A percentile compares a stretch with the other conserved stretches of the same genome.
Evolutionary conservation across 2,797 vertebrate genomes (phyloP).

Genomic region (Sebastes trivittatus): DNA sequence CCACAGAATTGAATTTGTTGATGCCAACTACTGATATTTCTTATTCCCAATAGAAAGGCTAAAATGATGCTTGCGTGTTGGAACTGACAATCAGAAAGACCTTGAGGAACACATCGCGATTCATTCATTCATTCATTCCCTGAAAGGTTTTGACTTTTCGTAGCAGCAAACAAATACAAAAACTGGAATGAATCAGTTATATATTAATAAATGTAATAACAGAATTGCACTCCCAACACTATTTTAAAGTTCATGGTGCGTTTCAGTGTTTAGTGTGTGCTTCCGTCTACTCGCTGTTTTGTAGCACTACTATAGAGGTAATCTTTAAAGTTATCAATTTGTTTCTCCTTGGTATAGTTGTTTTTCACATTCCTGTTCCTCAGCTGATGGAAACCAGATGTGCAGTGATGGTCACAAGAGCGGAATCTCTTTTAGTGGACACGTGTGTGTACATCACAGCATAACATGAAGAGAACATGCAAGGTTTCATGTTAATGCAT

Average conservation of each 20-base stretch:
- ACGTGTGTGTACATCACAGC: too few relatives aligned
- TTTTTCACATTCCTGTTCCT: too few relatives aligned
- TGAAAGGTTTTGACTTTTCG: conserved; percentile 8
- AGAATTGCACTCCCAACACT: background rate
- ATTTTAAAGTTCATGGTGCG: background rate
- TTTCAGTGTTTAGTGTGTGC: background rate
- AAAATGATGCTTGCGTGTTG: background rate
- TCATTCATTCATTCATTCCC: background rate
- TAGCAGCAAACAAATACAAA: background rate
- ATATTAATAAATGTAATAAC: background rate
- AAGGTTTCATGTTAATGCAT: too few relatives aligned
- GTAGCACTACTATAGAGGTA: background rate
- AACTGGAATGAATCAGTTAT: background rate
- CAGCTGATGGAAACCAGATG: too few relatives aligned
- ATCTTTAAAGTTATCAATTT: too few relatives aligned
- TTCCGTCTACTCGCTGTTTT: background rate
- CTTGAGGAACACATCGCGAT: background rate
- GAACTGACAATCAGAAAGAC: conserved; percentile 26
- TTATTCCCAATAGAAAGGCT: conserved; percentile 16
- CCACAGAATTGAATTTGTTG: conserved; percentile 3
- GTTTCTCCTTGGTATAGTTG: too few relatives aligned
- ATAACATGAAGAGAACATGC: too few relatives aligned
- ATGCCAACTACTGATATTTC: conserved; percentile 38
- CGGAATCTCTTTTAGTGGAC: too few relatives aligned
- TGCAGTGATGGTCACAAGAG: too few relatives aligned